Conservation (phyloP, 2,888 invertebrate species). For the Helicoverpa assulta region DNA sequence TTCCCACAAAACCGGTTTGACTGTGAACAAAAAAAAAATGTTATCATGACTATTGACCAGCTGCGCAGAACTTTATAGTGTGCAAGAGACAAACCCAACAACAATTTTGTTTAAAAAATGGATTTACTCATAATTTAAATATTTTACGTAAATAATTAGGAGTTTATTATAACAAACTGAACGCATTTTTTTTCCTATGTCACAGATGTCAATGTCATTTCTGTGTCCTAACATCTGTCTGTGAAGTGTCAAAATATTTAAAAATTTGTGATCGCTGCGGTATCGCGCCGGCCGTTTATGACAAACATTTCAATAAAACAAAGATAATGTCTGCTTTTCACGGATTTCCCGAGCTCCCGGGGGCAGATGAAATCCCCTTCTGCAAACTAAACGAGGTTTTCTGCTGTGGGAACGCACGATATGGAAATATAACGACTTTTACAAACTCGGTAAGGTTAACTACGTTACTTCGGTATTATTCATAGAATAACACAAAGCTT, state of each 20-base stretch:
- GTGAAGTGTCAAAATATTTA: slow-evolving; percentile 32
- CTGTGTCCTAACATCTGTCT: slow-evolving; percentile 6
- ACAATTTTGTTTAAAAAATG: no score
- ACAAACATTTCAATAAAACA: slow-evolving; percentile 20
- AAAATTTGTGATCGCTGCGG: slow-evolving; percentile 28
- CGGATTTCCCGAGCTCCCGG: slow-evolving; percentile 87
- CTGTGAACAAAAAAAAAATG: no score
- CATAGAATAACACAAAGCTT: background rate
- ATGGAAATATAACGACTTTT: slow-evolving; percentile 89
- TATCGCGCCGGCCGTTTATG: slow-evolving; percentile 58
- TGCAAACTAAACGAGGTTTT: slow-evolving; percentile 92
- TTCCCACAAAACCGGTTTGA: no score
- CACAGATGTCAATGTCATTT: slow-evolving; percentile 1
- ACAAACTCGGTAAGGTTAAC: slow-evolving; percentile 90
- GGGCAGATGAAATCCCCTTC: slow-evolving; percentile 88
- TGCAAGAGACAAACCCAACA: no score
- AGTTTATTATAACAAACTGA: background rate
- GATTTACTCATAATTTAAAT: no score
- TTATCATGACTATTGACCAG: no score
- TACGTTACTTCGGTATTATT: slow-evolving; percentile 23
- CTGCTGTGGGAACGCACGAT: slow-evolving; percentile 89
- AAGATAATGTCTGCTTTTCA: slow-evolving; percentile 86
- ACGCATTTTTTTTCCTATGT: slow-evolving; percentile 4
- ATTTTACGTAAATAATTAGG: no score
- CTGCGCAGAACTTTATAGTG: no score